Evolutionary conservation across 2,797 vertebrate species (phyloP).

Genomic region (Podarcis lilfordi): DNA sequence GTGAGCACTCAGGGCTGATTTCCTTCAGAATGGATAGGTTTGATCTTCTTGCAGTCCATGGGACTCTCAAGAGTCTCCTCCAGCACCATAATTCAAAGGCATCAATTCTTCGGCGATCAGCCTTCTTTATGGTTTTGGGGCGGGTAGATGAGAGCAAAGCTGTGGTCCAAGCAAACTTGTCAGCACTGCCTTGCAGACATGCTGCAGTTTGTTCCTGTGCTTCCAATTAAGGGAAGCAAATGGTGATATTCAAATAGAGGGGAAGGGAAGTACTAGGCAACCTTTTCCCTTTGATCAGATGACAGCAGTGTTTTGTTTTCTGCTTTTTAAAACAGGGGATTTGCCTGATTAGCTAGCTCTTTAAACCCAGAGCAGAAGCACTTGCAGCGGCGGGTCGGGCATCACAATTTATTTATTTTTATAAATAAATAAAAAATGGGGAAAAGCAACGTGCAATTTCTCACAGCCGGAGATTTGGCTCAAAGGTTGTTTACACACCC

Average conservation of each 20-base stretch:
- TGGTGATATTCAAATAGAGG: neutral
- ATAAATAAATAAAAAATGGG: too few relatives aligned
- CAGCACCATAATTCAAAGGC: too few relatives aligned
- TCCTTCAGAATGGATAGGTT: too few relatives aligned
- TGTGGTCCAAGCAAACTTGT: neutral
- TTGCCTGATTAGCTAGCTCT: neutral
- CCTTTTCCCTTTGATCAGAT: conserved; percentile 48
- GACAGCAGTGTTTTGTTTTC: neutral
- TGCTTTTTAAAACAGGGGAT: neutral
- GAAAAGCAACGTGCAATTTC: conserved; percentile 30
- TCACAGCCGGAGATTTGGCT: conserved; percentile 53
- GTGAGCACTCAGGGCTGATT: too few relatives aligned
- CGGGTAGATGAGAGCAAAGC: too few relatives aligned
- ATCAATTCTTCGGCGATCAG: too few relatives aligned
- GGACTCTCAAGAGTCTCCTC: too few relatives aligned
- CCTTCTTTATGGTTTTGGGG: too few relatives aligned
- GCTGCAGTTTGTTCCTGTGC: neutral
- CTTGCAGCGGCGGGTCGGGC: conserved; percentile 2
- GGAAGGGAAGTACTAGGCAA: conserved; percentile 22
- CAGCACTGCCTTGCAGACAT: too few relatives aligned
- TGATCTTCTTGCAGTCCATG: too few relatives aligned
- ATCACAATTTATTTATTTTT: too few relatives aligned
- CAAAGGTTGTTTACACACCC: conserved; percentile 58
- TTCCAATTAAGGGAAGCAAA: neutral
- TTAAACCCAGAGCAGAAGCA: neutral